Evolutionary conservation across 2,113 vertebrate species (phyloP), one percentile per base, ranked within the genome.

Genomic region (Diphyllodes magnificus): DNA sequence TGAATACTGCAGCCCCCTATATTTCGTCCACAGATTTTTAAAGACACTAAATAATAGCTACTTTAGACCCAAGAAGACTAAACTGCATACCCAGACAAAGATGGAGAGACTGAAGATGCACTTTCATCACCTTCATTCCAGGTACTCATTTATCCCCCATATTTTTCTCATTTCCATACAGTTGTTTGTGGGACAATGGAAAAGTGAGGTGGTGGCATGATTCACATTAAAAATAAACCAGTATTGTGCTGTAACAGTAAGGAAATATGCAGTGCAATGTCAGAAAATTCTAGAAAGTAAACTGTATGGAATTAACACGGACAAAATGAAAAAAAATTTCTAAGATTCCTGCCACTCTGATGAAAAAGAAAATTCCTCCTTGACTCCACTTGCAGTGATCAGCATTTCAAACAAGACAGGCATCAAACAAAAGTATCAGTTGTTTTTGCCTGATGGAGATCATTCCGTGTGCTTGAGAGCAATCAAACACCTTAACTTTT

Each of bases 401-500:
- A 79, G 69, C 49, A 68, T 85, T 84, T 94, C 9, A 39, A 85
- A 91, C 2, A 1, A 92, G 84, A 91, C 47, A 87, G 49, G 51
- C 17, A 91, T 82, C 61, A 89, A 85, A 75, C 51, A 75, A 49
- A 87, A 82, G 51, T 56, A 91, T 51, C 51, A 51, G 73, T 71
- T 85, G 51, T 6, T 89, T 87, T 47, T 77, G 23, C 39, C 27
- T 81, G 85, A 83, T 68, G 37, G 84, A 89, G 70, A 60, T 53
- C 13, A 42, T 60, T 79, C 40, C 3, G 0, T 28, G 49, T 23
- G 10, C 90, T 82, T 89, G 56, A 85, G 57, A 92, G 70, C 87
- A 89, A 91, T 84, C 81, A 84, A 71, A 75, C 31, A 27, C 21
- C 35, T 30, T 66, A 93, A 86, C 93, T 91, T 95, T 93, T 61